Conservation (phyloP, 2,888 invertebrate species). For the Drosophila hamatofila region DNA sequence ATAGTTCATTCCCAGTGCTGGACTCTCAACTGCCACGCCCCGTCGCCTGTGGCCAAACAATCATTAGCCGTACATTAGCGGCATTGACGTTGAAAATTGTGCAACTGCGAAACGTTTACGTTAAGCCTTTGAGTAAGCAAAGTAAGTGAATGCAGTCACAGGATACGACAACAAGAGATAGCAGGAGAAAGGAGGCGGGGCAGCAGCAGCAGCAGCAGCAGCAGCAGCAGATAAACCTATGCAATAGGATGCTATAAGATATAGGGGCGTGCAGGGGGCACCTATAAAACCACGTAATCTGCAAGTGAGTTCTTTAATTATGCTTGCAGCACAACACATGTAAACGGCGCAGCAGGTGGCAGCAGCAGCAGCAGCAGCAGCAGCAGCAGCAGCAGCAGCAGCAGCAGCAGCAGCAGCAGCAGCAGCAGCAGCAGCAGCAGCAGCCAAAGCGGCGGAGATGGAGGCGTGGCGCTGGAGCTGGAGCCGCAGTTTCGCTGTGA, state of each 20-base stretch:
- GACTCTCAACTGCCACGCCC: background rate
- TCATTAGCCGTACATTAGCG: constrained; percentile 75
- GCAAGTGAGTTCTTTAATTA: constrained; percentile 82
- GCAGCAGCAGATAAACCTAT: constrained; percentile 8
- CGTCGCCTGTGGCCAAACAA: constrained; percentile 8
- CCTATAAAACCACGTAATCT: constrained; percentile 79
- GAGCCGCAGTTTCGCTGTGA: constrained; percentile 3
- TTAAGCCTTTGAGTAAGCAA: constrained; percentile 60
- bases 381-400: constrained; percentile 24
- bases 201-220: background rate
- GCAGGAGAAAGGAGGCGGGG: background rate
- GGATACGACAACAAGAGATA: constrained; percentile 13
- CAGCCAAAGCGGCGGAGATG: background rate
- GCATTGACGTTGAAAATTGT: constrained; percentile 63
- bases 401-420: constrained; percentile 42
- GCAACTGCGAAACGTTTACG: constrained; percentile 56
- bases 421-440: too few species aligned
- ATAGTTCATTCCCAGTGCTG: background rate
- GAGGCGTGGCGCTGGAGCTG: background rate
- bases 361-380: too few species aligned
- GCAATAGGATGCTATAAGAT: constrained; percentile 1
- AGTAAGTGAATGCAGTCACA: constrained; percentile 39
- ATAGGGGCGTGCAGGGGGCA: rapidly evolving
- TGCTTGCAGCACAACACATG: constrained; percentile 73
- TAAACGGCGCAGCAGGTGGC: constrained; percentile 57